Conservation (phyloP, 2,888 invertebrate genomes). For the Strigamia transsilvanica region DNA sequence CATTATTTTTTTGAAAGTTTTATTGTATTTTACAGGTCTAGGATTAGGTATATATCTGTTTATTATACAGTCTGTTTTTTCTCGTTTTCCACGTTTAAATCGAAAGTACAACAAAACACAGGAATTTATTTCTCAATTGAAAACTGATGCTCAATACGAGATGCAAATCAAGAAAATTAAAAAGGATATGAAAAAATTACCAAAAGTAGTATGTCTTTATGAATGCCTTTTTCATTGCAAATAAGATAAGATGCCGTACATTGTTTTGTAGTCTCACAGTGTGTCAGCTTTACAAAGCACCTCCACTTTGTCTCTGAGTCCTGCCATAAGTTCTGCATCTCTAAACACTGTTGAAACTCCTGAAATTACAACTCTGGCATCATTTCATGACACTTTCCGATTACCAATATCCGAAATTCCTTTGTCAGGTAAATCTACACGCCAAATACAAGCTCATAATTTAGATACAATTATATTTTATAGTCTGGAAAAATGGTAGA, state of each 20-base stretch:
- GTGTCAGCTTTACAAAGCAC: background rate
- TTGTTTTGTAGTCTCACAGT: background rate
- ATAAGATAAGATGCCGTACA: background rate
- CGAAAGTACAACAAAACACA: background rate
- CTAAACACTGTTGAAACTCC: background rate
- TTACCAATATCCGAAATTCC: background rate
- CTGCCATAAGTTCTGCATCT: background rate
- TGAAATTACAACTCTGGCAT: background rate
- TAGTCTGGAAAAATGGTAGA: slow-evolving; percentile 19
- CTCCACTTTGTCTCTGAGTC: background rate
- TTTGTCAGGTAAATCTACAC: background rate
- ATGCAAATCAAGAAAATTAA: background rate
- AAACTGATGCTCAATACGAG: slow-evolving; percentile 8
- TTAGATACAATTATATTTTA: background rate
- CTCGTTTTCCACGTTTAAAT: background rate
- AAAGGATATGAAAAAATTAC: background rate
- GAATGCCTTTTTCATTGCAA: background rate
- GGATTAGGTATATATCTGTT: background rate
- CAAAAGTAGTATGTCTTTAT: background rate
- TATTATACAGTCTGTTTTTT: background rate
- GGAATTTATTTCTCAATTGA: background rate
- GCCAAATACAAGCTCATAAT: background rate
- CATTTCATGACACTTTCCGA: background rate
- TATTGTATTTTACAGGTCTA: background rate
- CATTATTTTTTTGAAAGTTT: background rate